Conservation (phyloP, 2,113 vertebrate species). For the Acinonyx jubatus region DNA sequence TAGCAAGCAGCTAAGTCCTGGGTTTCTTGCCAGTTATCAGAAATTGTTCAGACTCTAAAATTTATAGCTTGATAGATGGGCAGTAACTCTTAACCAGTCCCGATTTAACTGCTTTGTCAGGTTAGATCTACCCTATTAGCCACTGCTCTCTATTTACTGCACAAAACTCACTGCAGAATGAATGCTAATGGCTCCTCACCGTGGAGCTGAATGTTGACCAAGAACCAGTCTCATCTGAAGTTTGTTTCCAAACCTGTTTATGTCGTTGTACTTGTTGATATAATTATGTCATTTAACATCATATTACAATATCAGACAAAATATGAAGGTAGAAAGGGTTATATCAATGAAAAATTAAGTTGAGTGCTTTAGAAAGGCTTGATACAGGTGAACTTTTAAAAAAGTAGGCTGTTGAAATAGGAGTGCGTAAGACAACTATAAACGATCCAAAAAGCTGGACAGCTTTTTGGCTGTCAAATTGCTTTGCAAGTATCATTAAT, state of each 20-base stretch:
- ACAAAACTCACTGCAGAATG: neutral
- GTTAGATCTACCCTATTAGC: neutral
- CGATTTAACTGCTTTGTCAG: neutral
- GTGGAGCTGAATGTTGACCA: neutral
- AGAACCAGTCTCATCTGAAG: neutral
- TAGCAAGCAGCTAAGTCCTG: neutral
- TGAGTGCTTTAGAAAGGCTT: neutral
- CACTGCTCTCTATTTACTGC: neutral
- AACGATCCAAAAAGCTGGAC: conserved; percentile 35
- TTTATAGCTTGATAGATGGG: neutral
- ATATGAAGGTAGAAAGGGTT: neutral
- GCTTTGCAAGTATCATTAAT: neutral
- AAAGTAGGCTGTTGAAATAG: neutral
- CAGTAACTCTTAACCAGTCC: neutral
- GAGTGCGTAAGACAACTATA: neutral
- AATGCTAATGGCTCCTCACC: neutral
- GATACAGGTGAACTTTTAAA: neutral
- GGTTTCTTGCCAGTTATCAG: neutral
- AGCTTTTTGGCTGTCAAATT: conserved; percentile 21
- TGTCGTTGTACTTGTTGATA: neutral
- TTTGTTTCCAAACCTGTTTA: neutral
- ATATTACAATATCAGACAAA: neutral
- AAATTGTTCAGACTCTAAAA: neutral
- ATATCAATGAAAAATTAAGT: conserved; percentile 2
- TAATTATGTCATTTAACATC: neutral